Evolutionary conservation across 2,113 vertebrate genomes (phyloP).

Genomic region (Laterallus jamaicensis): DNA sequence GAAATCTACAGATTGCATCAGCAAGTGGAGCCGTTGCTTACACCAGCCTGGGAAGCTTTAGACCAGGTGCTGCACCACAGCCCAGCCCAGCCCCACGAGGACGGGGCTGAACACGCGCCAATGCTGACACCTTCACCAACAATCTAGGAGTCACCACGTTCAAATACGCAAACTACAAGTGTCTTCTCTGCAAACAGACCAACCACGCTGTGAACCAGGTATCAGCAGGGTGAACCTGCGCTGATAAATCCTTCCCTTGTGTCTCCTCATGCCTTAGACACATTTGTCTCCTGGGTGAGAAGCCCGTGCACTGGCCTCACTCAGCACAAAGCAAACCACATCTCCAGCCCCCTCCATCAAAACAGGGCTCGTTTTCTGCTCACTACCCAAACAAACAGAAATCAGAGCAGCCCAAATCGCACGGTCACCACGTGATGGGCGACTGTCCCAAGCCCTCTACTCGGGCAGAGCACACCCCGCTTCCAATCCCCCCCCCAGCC

Average conservation of each 20-base stretch:
- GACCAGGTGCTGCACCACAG: not conserved
- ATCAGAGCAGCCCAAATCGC: accelerated
- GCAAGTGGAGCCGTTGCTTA: accelerated
- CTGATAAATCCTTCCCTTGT: not conserved
- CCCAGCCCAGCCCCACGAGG: not conserved
- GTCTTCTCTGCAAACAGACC: accelerated
- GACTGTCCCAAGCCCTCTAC: not conserved
- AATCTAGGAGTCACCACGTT: accelerated
- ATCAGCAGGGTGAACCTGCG: accelerated
- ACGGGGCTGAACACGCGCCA: not conserved
- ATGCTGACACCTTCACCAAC: not conserved
- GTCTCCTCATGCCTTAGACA: accelerated
- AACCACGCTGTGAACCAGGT: not conserved
- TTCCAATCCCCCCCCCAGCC: accelerated
- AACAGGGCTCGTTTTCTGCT: not conserved
- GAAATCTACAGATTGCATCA: not conserved
- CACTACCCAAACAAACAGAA: not conserved
- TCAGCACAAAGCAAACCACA: not conserved
- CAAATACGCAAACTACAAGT: not conserved
- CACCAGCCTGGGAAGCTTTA: not conserved
- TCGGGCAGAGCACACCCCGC: accelerated
- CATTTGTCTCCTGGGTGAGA: not conserved
- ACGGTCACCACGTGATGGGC: accelerated
- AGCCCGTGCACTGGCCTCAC: not conserved
- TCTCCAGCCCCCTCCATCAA: not conserved